Evolutionary conservation across 2,888 invertebrate genomes (phyloP), one percentile per base, ranked within the genome.

Genomic region (Eristalis intricaria): DNA sequence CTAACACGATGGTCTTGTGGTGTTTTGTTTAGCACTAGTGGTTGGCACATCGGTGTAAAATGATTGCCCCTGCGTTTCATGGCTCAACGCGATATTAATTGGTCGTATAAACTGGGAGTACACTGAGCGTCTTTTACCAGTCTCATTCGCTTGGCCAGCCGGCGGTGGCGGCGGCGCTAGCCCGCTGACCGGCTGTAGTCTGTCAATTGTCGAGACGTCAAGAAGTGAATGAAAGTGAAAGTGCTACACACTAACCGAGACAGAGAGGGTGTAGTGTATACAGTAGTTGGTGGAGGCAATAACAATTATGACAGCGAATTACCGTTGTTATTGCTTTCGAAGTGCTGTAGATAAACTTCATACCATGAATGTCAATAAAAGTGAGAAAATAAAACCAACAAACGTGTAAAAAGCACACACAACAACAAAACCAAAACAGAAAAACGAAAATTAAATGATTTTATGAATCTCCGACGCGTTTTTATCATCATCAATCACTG

Each of bases 331-430:
- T 65, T 83, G 68, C 63, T 73, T 69, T 58, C 29, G 65, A 76
- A 82, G 60, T 60, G 60, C 26, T 84, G 73, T 61, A 81, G 76
- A 85, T 81, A 85, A 69, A 79, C 76, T 74, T 76, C 38, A 40
- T 80, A 63, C 29, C 63, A 66, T 76, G 75, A 80, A 74, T 86
- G 86, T 79, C 86, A 86, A 86, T 86, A 83, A 83, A 86, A 86
- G 38, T 23, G 60, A 11, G n/a, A 35, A 61, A 65, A 56, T 23
- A 79, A 60, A 65, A 40, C 38, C 64, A 79, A 70, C 70, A 81
- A 29, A 77, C 1, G 26, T 26, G 3, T n/a, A 35, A 35, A 50
- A 60, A 29, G 23, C 19, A 19, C 4, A 19, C 38, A 19, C 35
- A 23, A 61, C 58, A 38, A 26, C 69, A 43, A 65, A 40, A 56